Percentiles rank a stretch among this genome's conserved stretches.
phyloP scores from a whole-genome alignment of 2,113 vertebrate genomes.

The Riparia riparia region DNA sequence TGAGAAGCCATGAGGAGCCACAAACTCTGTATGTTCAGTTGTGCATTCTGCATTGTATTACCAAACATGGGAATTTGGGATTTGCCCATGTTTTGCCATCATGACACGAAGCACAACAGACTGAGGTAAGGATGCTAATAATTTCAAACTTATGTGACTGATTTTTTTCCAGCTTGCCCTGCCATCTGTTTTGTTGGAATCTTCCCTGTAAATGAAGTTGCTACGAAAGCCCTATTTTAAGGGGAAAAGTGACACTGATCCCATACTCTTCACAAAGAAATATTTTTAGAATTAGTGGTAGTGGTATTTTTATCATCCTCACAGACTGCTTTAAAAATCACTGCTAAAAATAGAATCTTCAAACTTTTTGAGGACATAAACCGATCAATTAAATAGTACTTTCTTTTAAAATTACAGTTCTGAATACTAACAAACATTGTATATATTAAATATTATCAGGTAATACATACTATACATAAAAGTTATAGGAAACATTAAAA shows the following conservation, averaged over 20 bases:
- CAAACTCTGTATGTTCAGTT: not conserved
- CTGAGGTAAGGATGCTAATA: not conserved
- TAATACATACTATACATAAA: not conserved
- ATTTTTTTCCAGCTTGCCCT: not conserved
- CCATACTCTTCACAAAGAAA: not conserved
- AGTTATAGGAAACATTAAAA: not conserved
- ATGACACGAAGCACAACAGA: not conserved
- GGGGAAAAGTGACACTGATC: not conserved
- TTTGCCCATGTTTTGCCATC: not conserved
- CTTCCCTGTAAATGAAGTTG: not conserved
- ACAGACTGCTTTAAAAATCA: not conserved
- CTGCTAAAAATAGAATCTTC: not conserved
- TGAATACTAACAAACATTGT: not conserved
- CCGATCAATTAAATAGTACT: not conserved
- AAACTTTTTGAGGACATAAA: not conserved
- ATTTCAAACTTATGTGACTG: not conserved
- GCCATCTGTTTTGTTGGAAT: constrained; percentile 2
- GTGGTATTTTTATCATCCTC: not conserved
- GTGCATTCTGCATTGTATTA: not conserved
- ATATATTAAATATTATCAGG: not conserved
- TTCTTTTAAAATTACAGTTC: not conserved
- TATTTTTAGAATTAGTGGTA: not conserved
- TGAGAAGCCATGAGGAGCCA: not conserved
- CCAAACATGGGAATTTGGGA: not conserved
- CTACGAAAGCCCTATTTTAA: not conserved